Conservation (phyloP, 1,140 invertebrate species). For the Palaemon carinicauda region DNA sequence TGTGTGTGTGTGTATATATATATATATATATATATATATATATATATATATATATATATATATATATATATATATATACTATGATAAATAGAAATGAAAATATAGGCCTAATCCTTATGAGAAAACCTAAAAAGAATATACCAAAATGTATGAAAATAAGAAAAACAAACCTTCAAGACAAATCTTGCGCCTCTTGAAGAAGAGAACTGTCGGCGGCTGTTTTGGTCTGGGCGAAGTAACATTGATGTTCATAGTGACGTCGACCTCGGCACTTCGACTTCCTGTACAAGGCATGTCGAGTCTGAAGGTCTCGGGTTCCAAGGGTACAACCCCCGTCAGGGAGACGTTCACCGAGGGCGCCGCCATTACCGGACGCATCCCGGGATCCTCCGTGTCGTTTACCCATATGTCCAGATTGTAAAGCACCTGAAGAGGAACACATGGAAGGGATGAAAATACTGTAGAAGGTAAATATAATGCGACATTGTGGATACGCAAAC, state of each 20-base stretch:
- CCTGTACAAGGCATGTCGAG: slow-evolving; percentile 84
- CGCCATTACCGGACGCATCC: slow-evolving; percentile 69
- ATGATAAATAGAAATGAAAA: no score
- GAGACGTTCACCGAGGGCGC: slow-evolving; percentile 85
- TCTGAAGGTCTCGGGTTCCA: slow-evolving; percentile 80
- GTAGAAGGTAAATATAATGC: no score
- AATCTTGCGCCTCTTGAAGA: slow-evolving; percentile 84
- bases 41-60: no score
- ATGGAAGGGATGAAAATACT: background rate
- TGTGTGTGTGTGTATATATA: no score
- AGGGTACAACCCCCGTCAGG: slow-evolving; percentile 79
- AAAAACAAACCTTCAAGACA: slow-evolving; percentile 71
- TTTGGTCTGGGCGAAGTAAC: slow-evolving; percentile 70
- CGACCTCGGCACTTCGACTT: slow-evolving; percentile 80
- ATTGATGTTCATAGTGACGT: slow-evolving; percentile 83
- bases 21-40: no score
- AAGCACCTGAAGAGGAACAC: slow-evolving; percentile 73
- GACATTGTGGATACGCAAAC: no score
- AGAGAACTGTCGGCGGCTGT: slow-evolving; percentile 74
- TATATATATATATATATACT: no score
- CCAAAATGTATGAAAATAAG: no score
- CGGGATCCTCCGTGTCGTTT: slow-evolving; percentile 71
- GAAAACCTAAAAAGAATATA: no score
- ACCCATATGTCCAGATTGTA: slow-evolving; percentile 82
- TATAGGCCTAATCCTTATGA: no score